Conservation (phyloP, 2,797 vertebrate species). For the Mycteria americana region DNA sequence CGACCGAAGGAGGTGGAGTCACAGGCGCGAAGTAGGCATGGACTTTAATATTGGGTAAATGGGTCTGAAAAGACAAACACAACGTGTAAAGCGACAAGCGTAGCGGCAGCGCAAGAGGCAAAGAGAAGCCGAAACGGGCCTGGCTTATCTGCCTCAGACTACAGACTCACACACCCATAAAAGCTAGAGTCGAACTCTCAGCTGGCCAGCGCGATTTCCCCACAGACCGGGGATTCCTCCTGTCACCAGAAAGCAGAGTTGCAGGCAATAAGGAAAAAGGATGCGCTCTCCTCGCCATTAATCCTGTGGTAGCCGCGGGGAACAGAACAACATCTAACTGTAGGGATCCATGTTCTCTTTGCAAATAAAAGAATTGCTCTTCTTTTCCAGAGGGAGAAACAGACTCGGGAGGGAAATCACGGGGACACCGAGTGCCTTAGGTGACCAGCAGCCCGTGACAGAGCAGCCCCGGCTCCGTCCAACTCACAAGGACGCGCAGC, state of each 20-base stretch:
- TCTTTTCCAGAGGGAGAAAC: background rate
- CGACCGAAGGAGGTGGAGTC: conserved; percentile 95
- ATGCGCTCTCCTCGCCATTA: fast-evolving
- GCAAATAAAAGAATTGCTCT: fast-evolving
- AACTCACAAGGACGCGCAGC: background rate
- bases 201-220: too few species aligned
- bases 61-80: conserved; percentile 84
- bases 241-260: background rate
- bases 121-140: fast-evolving
- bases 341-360: fast-evolving
- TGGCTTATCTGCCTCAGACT: too few species aligned
- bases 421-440: background rate
- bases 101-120: fast-evolving
- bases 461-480: background rate
- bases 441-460: background rate
- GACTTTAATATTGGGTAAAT: conserved; percentile 98
- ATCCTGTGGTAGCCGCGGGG: fast-evolving
- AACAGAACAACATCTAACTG: background rate
- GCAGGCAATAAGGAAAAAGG: fast-evolving
- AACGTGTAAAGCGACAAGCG: background rate
- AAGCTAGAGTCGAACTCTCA: background rate
- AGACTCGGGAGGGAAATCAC: background rate
- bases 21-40: conserved; percentile 98
- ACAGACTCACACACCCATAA: too few species aligned
- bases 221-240: too few species aligned